A percentile compares a stretch with the other conserved stretches of the same genome.
phyloP scores from a whole-genome alignment of 53 echinoderm and acorn worm genomes.

The Zoroaster sp. region DNA sequence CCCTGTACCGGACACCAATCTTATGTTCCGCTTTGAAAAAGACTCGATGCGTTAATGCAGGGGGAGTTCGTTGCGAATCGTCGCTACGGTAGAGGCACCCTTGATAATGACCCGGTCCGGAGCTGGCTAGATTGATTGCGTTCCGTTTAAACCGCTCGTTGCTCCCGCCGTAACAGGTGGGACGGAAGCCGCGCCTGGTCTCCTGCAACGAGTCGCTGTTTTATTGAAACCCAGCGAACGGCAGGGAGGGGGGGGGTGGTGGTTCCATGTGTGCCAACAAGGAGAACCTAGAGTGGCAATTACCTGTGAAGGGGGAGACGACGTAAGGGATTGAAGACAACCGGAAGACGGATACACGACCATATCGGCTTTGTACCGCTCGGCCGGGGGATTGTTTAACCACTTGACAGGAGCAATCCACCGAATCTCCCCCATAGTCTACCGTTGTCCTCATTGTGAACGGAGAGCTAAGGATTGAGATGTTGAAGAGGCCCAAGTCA shows the following conservation, averaged over 20 bases:
- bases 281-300: constrained; percentile 16
- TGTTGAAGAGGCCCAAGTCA: neutral
- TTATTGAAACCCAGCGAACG: constrained; percentile 1
- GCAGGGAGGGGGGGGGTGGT: neutral
- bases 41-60: neutral
- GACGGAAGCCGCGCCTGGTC: constrained; percentile 50
- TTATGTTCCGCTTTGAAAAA: neutral
- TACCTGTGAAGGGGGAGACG: constrained; percentile 11
- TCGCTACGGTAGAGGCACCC: neutral
- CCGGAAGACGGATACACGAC: constrained; percentile 46
- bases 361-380: constrained; percentile 21
- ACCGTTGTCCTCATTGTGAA: neutral
- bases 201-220: neutral
- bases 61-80: no score
- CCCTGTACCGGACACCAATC: constrained; percentile 19
- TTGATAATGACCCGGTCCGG: neutral
- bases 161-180: constrained; percentile 51
- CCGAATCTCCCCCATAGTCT: neutral
- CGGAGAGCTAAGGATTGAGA: neutral
- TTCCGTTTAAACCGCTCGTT: neutral
- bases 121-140: constrained; percentile 16
- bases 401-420: constrained; percentile 20
- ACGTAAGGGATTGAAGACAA: constrained; percentile 15
- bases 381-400: constrained; percentile 35
- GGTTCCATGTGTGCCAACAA: neutral